Conservation (phyloP, 2,797 vertebrate genomes). For the Pseudochaenichthys georgianus region DNA sequence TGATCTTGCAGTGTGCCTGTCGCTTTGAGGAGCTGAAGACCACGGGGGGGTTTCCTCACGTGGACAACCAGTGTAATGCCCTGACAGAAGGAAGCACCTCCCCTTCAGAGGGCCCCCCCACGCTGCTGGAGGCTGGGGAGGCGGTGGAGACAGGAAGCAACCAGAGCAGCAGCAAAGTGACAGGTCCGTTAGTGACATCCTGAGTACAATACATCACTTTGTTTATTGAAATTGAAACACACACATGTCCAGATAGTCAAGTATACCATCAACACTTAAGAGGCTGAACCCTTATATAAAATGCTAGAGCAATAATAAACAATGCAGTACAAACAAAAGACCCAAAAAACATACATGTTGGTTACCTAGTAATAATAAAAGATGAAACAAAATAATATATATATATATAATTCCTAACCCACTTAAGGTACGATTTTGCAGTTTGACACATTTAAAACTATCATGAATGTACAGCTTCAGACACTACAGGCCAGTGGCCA, state of each 20-base stretch:
- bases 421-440: too few relatives aligned
- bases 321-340: not conserved
- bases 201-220: not conserved
- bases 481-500: too few relatives aligned
- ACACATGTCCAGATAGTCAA: not conserved
- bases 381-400: too few relatives aligned
- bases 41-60: conserved; percentile 86
- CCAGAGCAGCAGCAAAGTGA: conserved; percentile 85
- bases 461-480: too few relatives aligned
- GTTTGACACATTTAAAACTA: too few relatives aligned
- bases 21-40: conserved; percentile 96
- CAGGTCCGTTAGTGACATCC: conserved; percentile 79
- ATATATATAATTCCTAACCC: too few relatives aligned
- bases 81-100: conserved; percentile 85
- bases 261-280: not conserved
- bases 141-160: conserved; percentile 79
- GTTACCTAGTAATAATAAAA: too few relatives aligned
- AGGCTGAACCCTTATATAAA: not conserved
- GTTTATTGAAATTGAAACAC: not conserved
- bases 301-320: not conserved
- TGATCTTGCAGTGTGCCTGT: conserved; percentile 89
- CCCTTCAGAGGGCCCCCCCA: conserved; percentile 86
- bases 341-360: too few relatives aligned
- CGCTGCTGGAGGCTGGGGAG: conserved; percentile 85
- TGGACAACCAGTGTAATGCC: conserved; percentile 92